These are phyloP conservation scores for Homarus gammarus DNA, from an alignment of 2,888 invertebrate species.

Conservation along the genomic window DNA sequence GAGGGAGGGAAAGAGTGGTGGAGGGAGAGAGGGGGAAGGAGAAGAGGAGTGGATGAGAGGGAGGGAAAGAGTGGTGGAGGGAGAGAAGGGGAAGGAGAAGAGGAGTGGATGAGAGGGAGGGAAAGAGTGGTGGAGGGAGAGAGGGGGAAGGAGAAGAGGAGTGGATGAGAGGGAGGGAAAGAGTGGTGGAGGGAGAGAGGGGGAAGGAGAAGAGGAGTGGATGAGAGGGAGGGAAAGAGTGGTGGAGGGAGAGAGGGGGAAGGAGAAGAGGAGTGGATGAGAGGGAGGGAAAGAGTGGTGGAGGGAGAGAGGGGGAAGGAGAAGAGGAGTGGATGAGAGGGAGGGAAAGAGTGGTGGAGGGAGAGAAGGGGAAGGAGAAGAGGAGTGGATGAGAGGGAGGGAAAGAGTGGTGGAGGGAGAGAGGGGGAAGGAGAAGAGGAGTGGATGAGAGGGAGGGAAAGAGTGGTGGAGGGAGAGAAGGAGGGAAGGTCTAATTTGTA, in stretches of 20 bases:
- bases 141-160: not conserved
- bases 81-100: not conserved
- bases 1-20: not conserved
- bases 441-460: not conserved
- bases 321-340: not conserved
- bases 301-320: slow-evolving; percentile 8
- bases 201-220: not conserved
- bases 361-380: not conserved
- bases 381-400: too few relatives aligned
- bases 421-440: slow-evolving; percentile 1
- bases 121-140: too few relatives aligned
- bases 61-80: not conserved
- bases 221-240: not conserved
- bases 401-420: not conserved
- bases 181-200: slow-evolving; percentile 16
- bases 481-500: slow-evolving; percentile 25
- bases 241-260: not conserved
- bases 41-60: too few relatives aligned
- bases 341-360: not conserved
- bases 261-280: too few relatives aligned
- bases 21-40: too few relatives aligned
- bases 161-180: not conserved
- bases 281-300: not conserved
- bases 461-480: not conserved
- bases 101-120: not conserved